Conservation (phyloP, 2,888 invertebrate species). For the Drosophila rubida region DNA sequence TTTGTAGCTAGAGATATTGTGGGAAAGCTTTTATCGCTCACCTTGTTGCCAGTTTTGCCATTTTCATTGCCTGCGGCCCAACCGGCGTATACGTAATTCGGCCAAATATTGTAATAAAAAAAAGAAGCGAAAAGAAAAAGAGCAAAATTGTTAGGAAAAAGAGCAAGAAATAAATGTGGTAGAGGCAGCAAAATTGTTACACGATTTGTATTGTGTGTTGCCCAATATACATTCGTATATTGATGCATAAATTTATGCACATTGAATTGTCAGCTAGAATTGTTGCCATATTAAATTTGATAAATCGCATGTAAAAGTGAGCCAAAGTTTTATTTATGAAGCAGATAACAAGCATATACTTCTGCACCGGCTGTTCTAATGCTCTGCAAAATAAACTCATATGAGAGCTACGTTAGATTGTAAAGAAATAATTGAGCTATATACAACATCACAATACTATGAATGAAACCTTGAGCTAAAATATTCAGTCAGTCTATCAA, state of each 20-base stretch:
- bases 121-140: conserved; percentile 4
- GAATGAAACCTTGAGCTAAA: no score
- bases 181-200: conserved; percentile 34
- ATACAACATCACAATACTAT: no score
- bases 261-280: conserved; percentile 70
- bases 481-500: no score
- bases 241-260: conserved; percentile 59
- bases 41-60: conserved; percentile 59
- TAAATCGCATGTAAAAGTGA: conserved; percentile 65
- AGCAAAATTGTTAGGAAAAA: background rate
- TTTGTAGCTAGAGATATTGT: conserved; percentile 38
- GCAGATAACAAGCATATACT: background rate
- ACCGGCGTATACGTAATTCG: conserved; percentile 62
- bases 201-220: conserved; percentile 40
- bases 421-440: no score
- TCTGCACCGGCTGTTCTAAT: background rate
- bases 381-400: background rate
- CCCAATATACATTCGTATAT: conserved; percentile 26
- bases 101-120: conserved; percentile 53
- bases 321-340: conserved; percentile 36
- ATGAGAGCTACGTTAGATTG: background rate
- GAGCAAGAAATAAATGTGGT: conserved; percentile 1
- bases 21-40: conserved; percentile 73
- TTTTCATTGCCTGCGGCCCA: conserved; percentile 50
- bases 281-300: conserved; percentile 62